Evolutionary conservation across 2,113 vertebrate genomes (phyloP), one percentile per base, ranked within the genome.

Genomic region (Pipra filicauda): DNA sequence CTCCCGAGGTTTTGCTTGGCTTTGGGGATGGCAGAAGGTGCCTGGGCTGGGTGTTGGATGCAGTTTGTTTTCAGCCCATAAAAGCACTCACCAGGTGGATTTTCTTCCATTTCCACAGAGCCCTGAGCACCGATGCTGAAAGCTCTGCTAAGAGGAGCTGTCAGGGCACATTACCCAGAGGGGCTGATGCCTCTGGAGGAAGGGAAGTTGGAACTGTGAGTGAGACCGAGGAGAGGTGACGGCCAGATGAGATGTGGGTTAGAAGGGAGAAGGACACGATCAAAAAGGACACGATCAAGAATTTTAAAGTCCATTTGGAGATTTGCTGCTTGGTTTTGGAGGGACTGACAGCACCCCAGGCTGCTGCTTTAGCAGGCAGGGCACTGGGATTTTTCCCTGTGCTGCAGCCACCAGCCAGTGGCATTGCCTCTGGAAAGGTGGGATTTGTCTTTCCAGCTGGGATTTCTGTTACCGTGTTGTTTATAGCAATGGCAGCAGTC

Each of bases 141-240:
- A 75, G 88, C 83, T 79, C 72, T 55, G 65, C 57, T 78, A 75
- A 96, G 80, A 98, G 88, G 69, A 95, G 70, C 82, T 96, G 93
- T 95, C 93, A 91, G 94, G 81, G 91, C 67, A 64, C 92, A 91
- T 97, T 95, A 97, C 76, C 92, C 82, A 77, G 93, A 93, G 91
- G 83, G 80, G 73, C 54, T 33, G 41, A 95, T 3, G 26, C 81
- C 94, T 87, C 77, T 10, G 8, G 85, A 91, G 71, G 69, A 76
- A 85, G 75, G 85, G 18, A 85, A 83, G 72, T 24, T 66, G 78
- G 82, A 92, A 84, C 70, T 7, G 27, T 3, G 86, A 77, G 73
- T 18, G 10, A 84, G 48, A 39, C 58, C 2, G 0, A 31, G 52
- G 72, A 94, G 88, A 77, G 24, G 43, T 2, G 82, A 55, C 48